Evolutionary conservation across 2,113 vertebrate species (phyloP), one percentile per base, ranked within the genome.

Genomic region (Bubalus kerabau): DNA sequence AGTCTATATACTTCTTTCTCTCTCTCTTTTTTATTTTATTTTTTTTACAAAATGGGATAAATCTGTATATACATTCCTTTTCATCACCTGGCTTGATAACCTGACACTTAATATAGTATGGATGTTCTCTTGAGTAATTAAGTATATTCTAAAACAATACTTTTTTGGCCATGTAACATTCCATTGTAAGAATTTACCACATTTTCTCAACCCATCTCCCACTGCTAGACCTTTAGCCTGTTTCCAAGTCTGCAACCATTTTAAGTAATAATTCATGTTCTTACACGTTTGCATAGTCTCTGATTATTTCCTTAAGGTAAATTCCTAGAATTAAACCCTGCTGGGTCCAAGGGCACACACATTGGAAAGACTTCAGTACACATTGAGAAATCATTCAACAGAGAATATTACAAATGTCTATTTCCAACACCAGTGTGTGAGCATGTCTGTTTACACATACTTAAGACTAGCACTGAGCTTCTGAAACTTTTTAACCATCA

Each of bases 221-320:
- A 76, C n/a, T 96, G 40, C 30, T 88, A 71, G 86, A 32, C 78
- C 78, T 91, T 94, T 30, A 94, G 46, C 6, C 0, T 76, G 32
- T 82, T 80, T 93, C 74, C 89, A 89, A 88, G 67, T 92, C 88
- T 86, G 93, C 17, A 91, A 82, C 19, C n/a, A 89, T 48, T 16
- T 50, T 57, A 71, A 87, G 54, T 5, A 90, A 90, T 21, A 90
- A 67, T 83, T 95, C 80, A 86, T 50, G 28, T 76, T 85, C 86
- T 84, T 90, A 56, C 2, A 80, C 12, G 30, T 84, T 59, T 83
- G 32, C 74, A 62, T 43, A 36, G 50, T 93, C 40, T 92, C 57
- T 93, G 36, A 85, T 91, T 94, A 76, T 67, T 62, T 93, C 74
- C 50, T 90, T 90, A 85, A 90, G 92, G n/a, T 81, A 54, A 93